These are phyloP conservation scores for Cyaniris semiargus DNA, from an alignment of 2,888 invertebrate species.

Conservation along the genomic window DNA sequence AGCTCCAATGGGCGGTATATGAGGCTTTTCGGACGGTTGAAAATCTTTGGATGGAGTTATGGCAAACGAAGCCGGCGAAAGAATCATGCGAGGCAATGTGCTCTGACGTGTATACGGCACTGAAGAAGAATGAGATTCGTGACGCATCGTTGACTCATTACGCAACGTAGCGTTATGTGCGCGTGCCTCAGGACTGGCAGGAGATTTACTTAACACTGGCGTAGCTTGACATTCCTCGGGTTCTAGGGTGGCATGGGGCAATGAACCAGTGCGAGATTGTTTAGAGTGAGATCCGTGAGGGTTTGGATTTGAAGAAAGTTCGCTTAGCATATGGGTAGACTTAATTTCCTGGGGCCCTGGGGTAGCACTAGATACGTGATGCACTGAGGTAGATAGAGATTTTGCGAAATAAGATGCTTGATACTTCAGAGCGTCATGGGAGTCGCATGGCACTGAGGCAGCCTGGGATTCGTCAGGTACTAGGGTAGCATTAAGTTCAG, in stretches of 20 bases:
- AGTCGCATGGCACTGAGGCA: background rate
- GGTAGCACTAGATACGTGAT: too few species aligned
- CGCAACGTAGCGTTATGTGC: background rate
- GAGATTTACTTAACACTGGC: background rate
- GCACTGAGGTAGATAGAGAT: background rate
- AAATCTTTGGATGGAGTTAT: background rate
- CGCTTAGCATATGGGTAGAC: background rate
- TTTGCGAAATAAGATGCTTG: background rate
- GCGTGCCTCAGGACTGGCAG: background rate
- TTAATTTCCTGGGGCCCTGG: background rate
- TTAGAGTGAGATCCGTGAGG: background rate
- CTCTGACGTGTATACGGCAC: background rate
- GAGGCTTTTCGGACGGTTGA: background rate
- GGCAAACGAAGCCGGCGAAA: background rate
- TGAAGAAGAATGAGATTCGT: background rate
- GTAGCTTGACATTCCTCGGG: background rate
- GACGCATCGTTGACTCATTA: background rate
- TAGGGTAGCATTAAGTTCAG: background rate
- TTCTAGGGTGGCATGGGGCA: background rate
- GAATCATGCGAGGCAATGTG: background rate
- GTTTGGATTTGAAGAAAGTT: background rate
- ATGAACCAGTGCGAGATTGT: background rate
- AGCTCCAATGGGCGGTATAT: background rate
- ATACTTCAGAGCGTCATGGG: background rate
- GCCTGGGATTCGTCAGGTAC: background rate